Evolutionary conservation across 2,113 vertebrate species (phyloP), one percentile per base, ranked within the genome.

Genomic region (Corydoras sp.): DNA sequence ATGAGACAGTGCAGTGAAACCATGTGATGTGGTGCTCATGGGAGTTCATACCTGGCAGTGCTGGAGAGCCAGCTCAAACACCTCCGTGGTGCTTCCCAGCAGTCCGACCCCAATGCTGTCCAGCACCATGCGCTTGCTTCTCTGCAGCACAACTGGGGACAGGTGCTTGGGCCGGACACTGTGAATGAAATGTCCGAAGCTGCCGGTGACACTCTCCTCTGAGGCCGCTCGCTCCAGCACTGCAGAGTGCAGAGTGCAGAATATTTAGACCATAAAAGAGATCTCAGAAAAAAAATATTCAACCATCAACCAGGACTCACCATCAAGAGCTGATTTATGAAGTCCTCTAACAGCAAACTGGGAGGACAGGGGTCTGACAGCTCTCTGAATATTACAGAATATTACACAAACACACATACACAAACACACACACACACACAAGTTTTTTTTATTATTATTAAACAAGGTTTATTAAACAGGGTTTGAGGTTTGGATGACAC

Each of bases 81-180:
- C 93, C 0, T 83, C 80, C 0, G 92, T 94, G 0, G 88, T 94
- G 88, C 90, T 93, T 61, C 94, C 94, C 65, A 95, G 79, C 0
- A 95, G 85, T 43, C 93, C 93, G 2, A 94, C 93, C 0, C 93
- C 93, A 0, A 95, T 86, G 86, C 85, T 94, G 88, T 95, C 93
- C 2, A 95, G 84, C 77, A 94, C 88, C 94, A 95, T 95, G 62
- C 94, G 90, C 79, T 94, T 94, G 80, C 92, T 94, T n/a, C 92
- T 87, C 13, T 86, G 84, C 15, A 90, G 69, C 65, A 92, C 89
- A 0, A 79, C 74, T 0, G 86, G 73, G 2, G 92, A 88, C 71
- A 94, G 78, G 11, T 91, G 91, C 60, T 89, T 85, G 0, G 91
- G 86, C 48, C 68, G 84, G 0, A 88, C 81, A 0, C 82, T 84